Evolutionary conservation across 92 coral and sea anemone species (phyloP).

Genomic region (Muricea muricata): DNA sequence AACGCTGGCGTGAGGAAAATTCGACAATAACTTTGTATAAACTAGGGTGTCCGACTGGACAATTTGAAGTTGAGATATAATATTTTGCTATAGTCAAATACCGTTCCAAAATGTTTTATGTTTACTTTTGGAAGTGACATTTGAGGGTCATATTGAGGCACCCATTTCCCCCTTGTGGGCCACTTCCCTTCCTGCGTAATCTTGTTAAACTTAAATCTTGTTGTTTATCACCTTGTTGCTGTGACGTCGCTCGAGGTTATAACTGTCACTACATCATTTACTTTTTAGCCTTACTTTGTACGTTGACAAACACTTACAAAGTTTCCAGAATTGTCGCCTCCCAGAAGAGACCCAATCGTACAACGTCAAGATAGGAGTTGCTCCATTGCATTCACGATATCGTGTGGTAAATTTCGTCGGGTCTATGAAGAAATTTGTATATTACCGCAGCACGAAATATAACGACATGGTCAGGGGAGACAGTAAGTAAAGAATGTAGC

Average conservation of each 20-base stretch:
- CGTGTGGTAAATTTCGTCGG: slow-evolving; percentile 5
- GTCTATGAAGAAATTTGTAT: slow-evolving; percentile 5
- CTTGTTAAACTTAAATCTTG: too few species aligned
- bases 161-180: too few species aligned
- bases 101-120: too few species aligned
- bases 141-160: too few species aligned
- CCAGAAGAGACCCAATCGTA: neutral
- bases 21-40: too few species aligned
- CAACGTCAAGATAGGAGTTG: neutral
- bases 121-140: too few species aligned
- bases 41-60: too few species aligned
- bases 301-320: slow-evolving; percentile 20
- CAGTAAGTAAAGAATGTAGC: slow-evolving; percentile 19
- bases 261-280: too few species aligned
- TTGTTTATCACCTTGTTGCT: neutral
- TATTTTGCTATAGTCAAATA: too few species aligned
- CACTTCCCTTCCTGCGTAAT: too few species aligned
- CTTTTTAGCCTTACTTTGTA: slow-evolving; percentile 12
- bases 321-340: neutral
- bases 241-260: neutral
- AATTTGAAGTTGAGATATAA: too few species aligned
- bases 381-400: neutral
- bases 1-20: too few species aligned
- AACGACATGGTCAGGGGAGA: slow-evolving; percentile 22
- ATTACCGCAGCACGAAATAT: slow-evolving; percentile 25